These are phyloP conservation scores for Pseudachorutes palmiensis DNA, from an alignment of 1,140 invertebrate genomes.

Conservation along the genomic window DNA sequence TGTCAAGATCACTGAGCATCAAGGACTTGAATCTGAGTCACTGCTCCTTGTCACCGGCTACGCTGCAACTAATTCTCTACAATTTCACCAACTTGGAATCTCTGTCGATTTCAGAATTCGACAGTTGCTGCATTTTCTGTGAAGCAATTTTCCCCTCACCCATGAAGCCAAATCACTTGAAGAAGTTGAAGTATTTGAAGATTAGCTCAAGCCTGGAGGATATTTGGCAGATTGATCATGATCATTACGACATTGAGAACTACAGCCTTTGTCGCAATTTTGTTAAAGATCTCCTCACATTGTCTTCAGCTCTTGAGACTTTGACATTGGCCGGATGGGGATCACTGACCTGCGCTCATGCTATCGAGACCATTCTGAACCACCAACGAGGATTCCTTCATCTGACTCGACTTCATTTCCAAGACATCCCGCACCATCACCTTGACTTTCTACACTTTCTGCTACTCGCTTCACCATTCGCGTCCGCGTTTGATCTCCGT, in stretches of 20 bases:
- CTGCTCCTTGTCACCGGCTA: not conserved
- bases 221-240: not conserved
- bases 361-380: not conserved
- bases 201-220: not conserved
- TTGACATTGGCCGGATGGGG: not conserved
- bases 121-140: not conserved
- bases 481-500: not conserved
- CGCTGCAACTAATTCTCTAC: not conserved
- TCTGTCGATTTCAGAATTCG: not conserved
- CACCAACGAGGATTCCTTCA: not conserved
- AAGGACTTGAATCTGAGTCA: not conserved
- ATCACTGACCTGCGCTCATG: not conserved
- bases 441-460: not conserved
- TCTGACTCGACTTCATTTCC: not conserved
- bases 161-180: not conserved
- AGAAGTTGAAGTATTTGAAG: not conserved
- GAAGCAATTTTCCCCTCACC: not conserved
- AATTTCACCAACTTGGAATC: not conserved
- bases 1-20: too few species aligned
- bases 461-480: not conserved
- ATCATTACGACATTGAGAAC: not conserved
- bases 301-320: not conserved
- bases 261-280: not conserved
- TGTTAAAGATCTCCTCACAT: not conserved
- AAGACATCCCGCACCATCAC: not conserved